A percentile compares a stretch with the other conserved stretches of the same genome.
These are phyloP conservation scores for Mormyrops boulengeri DNA, from an alignment of 2,797 vertebrate species.

Conservation along the genomic window DNA sequence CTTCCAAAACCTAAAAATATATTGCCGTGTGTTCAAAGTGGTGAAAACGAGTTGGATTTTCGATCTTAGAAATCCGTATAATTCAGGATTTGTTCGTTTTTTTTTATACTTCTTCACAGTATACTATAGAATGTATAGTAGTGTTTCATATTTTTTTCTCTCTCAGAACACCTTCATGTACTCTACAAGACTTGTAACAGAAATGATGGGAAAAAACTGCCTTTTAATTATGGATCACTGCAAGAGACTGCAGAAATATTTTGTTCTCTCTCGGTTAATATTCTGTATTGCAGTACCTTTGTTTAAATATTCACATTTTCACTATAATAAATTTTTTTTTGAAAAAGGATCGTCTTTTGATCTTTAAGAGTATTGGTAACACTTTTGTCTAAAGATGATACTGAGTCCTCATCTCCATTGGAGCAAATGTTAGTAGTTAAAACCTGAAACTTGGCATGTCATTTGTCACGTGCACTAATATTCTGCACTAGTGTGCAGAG, in stretches of 20 bases:
- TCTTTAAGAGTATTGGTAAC: not conserved
- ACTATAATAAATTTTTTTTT: not conserved
- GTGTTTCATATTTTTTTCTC: not conserved
- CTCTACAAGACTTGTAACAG: not conserved
- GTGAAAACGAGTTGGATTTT: not conserved
- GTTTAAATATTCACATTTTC: not conserved
- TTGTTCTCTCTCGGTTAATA: not conserved
- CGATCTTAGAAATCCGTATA: not conserved
- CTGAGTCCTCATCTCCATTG: not conserved
- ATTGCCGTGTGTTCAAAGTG: not conserved
- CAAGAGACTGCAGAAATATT: not conserved
- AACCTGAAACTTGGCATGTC: not conserved
- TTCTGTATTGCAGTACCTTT: not conserved
- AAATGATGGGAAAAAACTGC: not conserved
- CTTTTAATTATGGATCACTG: not conserved
- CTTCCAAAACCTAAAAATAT: not conserved
- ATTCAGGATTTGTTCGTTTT: not conserved
- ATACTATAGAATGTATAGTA: not conserved
- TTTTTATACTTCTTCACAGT: not conserved
- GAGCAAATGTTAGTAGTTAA: not conserved
- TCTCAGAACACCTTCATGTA: not conserved
- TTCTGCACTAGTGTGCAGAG: not conserved
- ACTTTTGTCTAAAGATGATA: not conserved
- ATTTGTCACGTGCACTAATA: not conserved
- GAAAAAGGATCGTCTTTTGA: not conserved